Conservation (phyloP, 1,140 invertebrate genomes). For the Lordiphosa mommai region DNA sequence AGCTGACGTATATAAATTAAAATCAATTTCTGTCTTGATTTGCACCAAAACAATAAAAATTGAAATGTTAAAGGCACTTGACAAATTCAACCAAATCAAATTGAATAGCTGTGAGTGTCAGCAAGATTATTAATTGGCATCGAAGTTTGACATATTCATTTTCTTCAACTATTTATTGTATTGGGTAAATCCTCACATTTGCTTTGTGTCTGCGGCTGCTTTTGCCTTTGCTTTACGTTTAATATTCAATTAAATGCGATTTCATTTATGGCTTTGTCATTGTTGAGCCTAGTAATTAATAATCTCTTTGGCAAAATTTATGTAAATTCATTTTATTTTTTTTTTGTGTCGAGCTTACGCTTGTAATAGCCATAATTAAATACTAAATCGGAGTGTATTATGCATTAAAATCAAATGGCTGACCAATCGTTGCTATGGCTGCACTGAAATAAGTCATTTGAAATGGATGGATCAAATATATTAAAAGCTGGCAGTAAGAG, state of each 20-base stretch:
- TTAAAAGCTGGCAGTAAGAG: no score
- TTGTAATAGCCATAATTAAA: constrained; percentile 42
- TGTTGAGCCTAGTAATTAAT: constrained; percentile 40
- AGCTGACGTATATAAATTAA: constrained; percentile 15
- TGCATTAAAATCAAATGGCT: no score
- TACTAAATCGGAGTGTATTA: constrained; percentile 34
- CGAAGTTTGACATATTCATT: no score
- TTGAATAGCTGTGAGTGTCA: no score
- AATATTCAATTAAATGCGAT: constrained; percentile 48
- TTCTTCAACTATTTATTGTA: no score
- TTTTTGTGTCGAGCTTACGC: constrained; percentile 12
- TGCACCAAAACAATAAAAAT: background rate
- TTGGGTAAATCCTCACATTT: no score
- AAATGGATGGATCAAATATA: no score
- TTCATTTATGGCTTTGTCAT: constrained; percentile 18
- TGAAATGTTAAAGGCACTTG: no score
- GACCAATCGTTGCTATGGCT: no score
- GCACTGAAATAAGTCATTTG: no score
- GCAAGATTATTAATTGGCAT: no score
- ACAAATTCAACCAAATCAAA: no score
- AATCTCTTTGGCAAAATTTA: constrained; percentile 33
- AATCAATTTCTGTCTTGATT: constrained; percentile 5
- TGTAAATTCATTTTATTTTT: constrained; percentile 35
- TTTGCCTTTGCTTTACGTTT: constrained; percentile 24
- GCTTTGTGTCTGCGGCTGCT: constrained; percentile 2